A percentile compares a stretch with the other conserved stretches of the same genome.
Conservation (phyloP, 1,140 invertebrate genomes). For the Metaphire vulgaris region DNA sequence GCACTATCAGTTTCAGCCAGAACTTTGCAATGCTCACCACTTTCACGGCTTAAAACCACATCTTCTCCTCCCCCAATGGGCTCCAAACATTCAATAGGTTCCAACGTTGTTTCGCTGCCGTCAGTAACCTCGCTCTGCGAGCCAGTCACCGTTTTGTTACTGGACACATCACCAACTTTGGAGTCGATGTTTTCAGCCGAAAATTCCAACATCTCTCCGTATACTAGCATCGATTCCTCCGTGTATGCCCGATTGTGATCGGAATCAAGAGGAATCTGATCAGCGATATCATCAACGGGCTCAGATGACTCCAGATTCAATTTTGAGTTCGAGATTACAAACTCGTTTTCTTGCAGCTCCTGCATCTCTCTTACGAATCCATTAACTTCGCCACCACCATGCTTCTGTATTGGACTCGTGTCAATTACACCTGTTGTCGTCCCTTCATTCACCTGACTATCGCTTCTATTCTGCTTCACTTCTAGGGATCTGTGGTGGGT, state of each 20-base stretch:
- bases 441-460: background rate
- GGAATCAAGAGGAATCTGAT: background rate
- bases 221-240: background rate
- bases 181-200: too few species aligned
- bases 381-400: background rate
- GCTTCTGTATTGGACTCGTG: background rate
- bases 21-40: background rate
- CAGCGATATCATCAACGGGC: background rate
- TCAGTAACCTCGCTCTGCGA: too few species aligned
- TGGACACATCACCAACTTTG: too few species aligned
- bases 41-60: too few species aligned
- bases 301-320: background rate
- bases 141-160: too few species aligned
- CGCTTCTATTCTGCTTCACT: background rate
- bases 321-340: background rate
- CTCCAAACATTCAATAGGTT: too few species aligned
- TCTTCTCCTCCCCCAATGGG: too few species aligned
- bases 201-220: too few species aligned
- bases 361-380: background rate
- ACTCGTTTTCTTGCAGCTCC: background rate
- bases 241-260: background rate
- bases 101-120: too few species aligned
- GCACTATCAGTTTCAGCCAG: background rate
- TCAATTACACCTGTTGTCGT: background rate
- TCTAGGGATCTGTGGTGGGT: background rate